Evolutionary conservation across 2,888 invertebrate genomes (phyloP).

Genomic region (Lomographa bimaculata): DNA sequence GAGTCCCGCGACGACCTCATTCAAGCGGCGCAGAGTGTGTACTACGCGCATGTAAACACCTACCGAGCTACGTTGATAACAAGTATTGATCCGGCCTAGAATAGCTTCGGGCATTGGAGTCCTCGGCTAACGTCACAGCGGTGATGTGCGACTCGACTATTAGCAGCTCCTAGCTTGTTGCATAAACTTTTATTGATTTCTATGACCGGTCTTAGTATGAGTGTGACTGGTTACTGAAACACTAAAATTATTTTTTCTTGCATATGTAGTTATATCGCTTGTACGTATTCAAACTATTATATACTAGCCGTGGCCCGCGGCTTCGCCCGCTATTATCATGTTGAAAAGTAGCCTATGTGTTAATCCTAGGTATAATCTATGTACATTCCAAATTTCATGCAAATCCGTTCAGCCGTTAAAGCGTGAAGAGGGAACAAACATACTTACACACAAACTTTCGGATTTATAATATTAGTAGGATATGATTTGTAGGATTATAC

Average conservation of each 20-base stretch:
- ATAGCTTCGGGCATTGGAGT: conserved; percentile 45
- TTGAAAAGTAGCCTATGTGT: too few relatives aligned
- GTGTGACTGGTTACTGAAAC: neutral
- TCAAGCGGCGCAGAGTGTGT: conserved; percentile 59
- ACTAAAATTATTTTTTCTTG: neutral
- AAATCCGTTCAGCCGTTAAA: too few relatives aligned
- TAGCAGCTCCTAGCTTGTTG: conserved; percentile 16
- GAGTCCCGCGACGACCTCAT: conserved; percentile 66
- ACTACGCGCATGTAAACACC: conserved; percentile 80
- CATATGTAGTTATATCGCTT: too few relatives aligned
- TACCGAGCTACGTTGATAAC: conserved; percentile 74
- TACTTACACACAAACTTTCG: too few relatives aligned
- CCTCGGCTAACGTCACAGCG: conserved; percentile 53
- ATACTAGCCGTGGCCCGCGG: too few relatives aligned
- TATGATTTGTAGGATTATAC: too few relatives aligned
- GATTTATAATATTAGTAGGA: too few relatives aligned
- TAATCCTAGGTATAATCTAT: too few relatives aligned
- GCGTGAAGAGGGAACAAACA: too few relatives aligned
- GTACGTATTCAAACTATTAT: too few relatives aligned
- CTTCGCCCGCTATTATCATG: too few relatives aligned
- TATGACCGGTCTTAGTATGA: conserved; percentile 2
- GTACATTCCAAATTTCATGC: too few relatives aligned
- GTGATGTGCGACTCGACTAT: conserved; percentile 33
- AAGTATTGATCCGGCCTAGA: conserved; percentile 73
- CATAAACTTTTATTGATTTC: conserved; percentile 11